Conservation (phyloP, 1,140 invertebrate genomes). For the Euura lappo region DNA sequence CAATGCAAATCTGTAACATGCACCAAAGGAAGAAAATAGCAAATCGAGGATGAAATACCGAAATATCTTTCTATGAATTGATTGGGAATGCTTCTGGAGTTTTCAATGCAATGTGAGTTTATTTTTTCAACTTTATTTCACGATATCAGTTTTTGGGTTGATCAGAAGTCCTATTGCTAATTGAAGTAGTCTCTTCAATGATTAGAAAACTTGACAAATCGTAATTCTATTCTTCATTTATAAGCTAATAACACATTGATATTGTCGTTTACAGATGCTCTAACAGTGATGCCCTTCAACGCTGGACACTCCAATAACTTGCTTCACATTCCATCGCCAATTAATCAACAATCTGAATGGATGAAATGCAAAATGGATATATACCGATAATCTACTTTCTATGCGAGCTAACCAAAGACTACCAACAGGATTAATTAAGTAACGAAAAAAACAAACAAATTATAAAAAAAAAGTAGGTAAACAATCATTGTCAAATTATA, state of each 20-base stretch:
- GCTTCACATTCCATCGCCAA: conserved; percentile 10
- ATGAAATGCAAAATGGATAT: neutral
- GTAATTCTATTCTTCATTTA: too few species aligned
- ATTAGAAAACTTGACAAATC: too few species aligned
- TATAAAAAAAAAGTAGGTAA: neutral
- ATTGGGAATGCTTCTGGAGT: conserved; percentile 6
- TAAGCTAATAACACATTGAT: neutral
- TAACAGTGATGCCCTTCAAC: neutral
- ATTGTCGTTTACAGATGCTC: conserved; percentile 5
- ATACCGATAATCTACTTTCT: neutral
- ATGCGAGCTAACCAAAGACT: conserved; percentile 9
- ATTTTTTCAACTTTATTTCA: neutral
- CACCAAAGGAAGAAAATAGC: conserved; percentile 10
- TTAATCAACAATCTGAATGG: neutral
- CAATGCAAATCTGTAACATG: neutral
- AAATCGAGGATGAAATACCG: neutral
- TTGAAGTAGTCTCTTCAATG: too few species aligned
- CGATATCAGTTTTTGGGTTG: neutral
- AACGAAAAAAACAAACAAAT: neutral
- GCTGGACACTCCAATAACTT: conserved; percentile 10
- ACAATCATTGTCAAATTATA: neutral
- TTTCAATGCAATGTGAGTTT: neutral
- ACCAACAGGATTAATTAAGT: neutral
- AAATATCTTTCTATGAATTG: neutral
- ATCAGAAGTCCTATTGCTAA: too few species aligned